Conservation (phyloP, 2,888 invertebrate species). For the Agriotes lineatus region DNA sequence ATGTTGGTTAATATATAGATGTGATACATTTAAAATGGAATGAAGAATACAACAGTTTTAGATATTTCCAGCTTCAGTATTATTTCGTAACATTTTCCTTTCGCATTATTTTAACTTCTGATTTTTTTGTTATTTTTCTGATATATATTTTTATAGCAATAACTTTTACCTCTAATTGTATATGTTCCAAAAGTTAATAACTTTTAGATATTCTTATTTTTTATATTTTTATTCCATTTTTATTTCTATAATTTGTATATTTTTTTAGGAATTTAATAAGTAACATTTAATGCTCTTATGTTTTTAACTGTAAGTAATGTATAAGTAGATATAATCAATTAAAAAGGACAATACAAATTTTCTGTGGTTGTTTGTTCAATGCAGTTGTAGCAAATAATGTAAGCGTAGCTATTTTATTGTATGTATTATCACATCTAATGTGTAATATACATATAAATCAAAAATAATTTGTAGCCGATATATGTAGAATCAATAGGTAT, state of each 20-base stretch:
- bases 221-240: too few relatives aligned
- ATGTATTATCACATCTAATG: too few relatives aligned
- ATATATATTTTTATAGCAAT: conserved; percentile 9
- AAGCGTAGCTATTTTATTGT: not conserved
- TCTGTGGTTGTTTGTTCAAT: not conserved
- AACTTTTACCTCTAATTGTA: not conserved
- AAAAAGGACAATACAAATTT: conserved; percentile 18
- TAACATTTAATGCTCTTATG: conserved; percentile 11
- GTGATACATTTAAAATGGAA: conserved; percentile 10
- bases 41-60: not conserved
- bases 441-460: too few relatives aligned
- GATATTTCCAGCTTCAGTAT: conserved; percentile 8
- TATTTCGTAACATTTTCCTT: not conserved
- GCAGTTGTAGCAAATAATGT: conserved; percentile 14
- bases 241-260: not conserved
- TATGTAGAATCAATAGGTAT: too few relatives aligned
- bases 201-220: too few relatives aligned
- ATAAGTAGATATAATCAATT: conserved; percentile 9
- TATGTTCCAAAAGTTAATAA: too few relatives aligned
- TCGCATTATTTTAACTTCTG: not conserved
- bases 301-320: not conserved
- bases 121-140: not conserved
- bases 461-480: too few relatives aligned
- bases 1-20: conserved; percentile 1
- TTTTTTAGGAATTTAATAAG: not conserved